phyloP scores from a whole-genome alignment of 2,888 invertebrate genomes.

The Catocala nupta region DNA sequence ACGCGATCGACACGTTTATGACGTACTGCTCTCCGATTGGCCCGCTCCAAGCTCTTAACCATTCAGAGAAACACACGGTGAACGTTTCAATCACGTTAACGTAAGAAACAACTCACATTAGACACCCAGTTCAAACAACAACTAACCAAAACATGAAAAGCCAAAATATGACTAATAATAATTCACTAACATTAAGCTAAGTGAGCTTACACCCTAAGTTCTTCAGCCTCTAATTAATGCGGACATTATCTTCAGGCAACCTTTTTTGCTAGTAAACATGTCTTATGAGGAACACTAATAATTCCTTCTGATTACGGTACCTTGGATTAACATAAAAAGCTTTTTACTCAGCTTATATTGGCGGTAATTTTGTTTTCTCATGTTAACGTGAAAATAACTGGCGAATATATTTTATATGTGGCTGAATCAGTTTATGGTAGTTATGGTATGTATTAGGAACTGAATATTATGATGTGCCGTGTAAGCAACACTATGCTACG shows the following conservation, averaged over 20 bases:
- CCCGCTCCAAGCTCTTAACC: too few species aligned
- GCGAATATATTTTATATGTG: neutral
- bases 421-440: neutral
- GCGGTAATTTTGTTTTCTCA: neutral
- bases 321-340: constrained; percentile 33
- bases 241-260: constrained; percentile 55
- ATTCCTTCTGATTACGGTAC: constrained; percentile 50
- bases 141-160: neutral
- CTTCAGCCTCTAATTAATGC: constrained; percentile 56
- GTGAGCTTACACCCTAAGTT: constrained; percentile 15
- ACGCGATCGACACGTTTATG: too few species aligned
- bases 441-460: neutral
- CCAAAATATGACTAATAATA: neutral
- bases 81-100: too few species aligned
- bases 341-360: constrained; percentile 4
- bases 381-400: neutral
- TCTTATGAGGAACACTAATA: constrained; percentile 50
- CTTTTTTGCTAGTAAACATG: constrained; percentile 56
- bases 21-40: too few species aligned
- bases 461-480: too few species aligned
- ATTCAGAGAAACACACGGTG: too few species aligned
- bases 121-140: too few species aligned
- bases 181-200: constrained; percentile 3
- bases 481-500: too few species aligned
- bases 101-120: too few species aligned